These are phyloP conservation scores for Platysteira castanea DNA, from an alignment of 2,113 vertebrate species.

Conservation along the genomic window DNA sequence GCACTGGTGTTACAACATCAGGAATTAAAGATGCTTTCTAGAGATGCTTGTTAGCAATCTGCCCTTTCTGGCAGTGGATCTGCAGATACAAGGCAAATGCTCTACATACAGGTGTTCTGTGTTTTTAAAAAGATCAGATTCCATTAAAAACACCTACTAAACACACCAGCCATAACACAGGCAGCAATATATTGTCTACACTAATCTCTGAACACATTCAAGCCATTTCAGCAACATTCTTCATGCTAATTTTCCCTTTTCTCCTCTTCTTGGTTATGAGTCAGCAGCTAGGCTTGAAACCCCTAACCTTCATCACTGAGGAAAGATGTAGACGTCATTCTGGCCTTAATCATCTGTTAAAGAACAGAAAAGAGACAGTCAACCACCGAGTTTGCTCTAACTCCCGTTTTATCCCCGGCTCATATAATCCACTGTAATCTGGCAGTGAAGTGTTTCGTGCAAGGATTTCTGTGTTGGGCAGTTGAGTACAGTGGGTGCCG, in stretches of 20 bases:
- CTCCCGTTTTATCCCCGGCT: fast-evolving
- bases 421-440: background rate
- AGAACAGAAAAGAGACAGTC: background rate
- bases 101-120: background rate
- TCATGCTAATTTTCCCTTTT: constrained; percentile 26
- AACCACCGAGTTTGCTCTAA: background rate
- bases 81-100: background rate
- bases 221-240: constrained; percentile 4
- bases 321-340: background rate
- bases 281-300: constrained; percentile 30
- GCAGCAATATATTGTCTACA: background rate
- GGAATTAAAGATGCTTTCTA: background rate
- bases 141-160: background rate
- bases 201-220: background rate
- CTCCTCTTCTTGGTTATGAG: constrained; percentile 13
- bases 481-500: fast-evolving
- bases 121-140: background rate
- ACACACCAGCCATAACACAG: background rate
- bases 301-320: background rate
- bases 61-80: background rate
- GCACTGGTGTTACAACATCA: background rate
- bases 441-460: background rate
- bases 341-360: background rate
- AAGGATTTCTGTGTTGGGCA: background rate
- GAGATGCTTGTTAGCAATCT: background rate